A percentile compares a stretch with the other conserved stretches of the same genome.
Conservation (phyloP, 1,140 invertebrate species). For the Agrypnia vestita region DNA sequence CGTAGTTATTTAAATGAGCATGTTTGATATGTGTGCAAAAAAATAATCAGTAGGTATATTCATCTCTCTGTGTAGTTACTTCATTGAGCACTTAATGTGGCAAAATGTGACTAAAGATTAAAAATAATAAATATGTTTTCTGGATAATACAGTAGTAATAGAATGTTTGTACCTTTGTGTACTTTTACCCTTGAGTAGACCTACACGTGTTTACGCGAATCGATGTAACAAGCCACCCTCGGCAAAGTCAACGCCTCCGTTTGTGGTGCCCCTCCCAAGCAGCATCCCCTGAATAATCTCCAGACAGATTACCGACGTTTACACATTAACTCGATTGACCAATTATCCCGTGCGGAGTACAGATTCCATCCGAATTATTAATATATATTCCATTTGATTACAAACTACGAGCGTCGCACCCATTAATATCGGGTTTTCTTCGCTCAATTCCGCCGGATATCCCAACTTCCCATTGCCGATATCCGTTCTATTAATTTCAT, state of each 20-base stretch:
- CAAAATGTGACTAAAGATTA: no score
- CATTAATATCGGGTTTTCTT: constrained; percentile 10
- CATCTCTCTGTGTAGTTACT: no score
- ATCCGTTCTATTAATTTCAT: constrained; percentile 43
- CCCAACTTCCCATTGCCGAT: constrained; percentile 34
- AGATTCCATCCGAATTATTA: constrained; percentile 22
- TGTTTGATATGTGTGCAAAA: no score
- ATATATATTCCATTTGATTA: constrained; percentile 22
- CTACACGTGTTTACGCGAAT: no score
- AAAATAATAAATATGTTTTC: no score
- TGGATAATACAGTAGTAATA: background rate
- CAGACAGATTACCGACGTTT: constrained; percentile 16
- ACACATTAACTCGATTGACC: constrained; percentile 36
- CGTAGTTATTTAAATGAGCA: no score
- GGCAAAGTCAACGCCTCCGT: background rate
- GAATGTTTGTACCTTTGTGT: background rate
- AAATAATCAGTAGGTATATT: no score
- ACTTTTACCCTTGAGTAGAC: background rate
- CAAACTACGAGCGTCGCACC: constrained; percentile 12
- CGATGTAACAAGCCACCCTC: background rate
- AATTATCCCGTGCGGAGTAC: constrained; percentile 29
- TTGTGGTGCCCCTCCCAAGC: no score
- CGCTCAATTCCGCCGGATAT: constrained; percentile 6
- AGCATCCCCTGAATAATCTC: background rate
- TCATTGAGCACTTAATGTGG: no score